Evolutionary conservation across 2,113 vertebrate species (phyloP).

Genomic region (Glaucidium brasilianum): DNA sequence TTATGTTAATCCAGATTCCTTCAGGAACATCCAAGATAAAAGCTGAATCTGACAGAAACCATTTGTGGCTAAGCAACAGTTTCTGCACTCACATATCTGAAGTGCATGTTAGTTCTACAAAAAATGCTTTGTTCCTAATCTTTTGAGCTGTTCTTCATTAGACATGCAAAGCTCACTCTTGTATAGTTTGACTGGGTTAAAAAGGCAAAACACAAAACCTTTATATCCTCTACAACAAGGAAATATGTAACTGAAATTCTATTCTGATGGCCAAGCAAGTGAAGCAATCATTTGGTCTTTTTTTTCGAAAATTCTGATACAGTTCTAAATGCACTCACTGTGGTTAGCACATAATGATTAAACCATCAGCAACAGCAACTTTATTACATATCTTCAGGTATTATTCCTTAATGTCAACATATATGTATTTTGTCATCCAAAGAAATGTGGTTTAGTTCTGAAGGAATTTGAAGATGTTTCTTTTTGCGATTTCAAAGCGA

Average conservation of each 20-base stretch:
- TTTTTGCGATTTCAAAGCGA: background rate
- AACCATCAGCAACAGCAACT: background rate
- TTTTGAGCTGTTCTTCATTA: constrained; percentile 64
- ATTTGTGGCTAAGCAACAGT: constrained; percentile 56
- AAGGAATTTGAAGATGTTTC: background rate
- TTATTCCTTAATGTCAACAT: background rate
- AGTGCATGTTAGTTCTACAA: constrained; percentile 2
- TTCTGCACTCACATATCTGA: constrained; percentile 20
- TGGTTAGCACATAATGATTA: background rate
- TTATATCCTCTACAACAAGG: background rate
- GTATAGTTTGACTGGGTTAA: constrained; percentile 45
- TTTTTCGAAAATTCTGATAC: background rate
- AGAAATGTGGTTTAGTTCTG: background rate
- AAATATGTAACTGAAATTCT: constrained; percentile 16
- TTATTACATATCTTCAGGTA: background rate
- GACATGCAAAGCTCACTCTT: constrained; percentile 46
- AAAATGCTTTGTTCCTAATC: constrained; percentile 62
- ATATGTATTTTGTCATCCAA: background rate
- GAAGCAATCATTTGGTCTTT: background rate
- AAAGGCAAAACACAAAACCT: constrained; percentile 5
- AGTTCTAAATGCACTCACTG: background rate
- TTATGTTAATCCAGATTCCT: constrained; percentile 72
- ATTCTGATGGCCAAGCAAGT: background rate
- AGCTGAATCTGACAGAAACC: constrained; percentile 52
- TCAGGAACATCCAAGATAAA: constrained; percentile 65